Percentiles rank a stretch among this genome's conserved stretches.
These are phyloP conservation scores for Pterophyllum scalare DNA, from an alignment of 2,113 vertebrate species.

Conservation along the genomic window DNA sequence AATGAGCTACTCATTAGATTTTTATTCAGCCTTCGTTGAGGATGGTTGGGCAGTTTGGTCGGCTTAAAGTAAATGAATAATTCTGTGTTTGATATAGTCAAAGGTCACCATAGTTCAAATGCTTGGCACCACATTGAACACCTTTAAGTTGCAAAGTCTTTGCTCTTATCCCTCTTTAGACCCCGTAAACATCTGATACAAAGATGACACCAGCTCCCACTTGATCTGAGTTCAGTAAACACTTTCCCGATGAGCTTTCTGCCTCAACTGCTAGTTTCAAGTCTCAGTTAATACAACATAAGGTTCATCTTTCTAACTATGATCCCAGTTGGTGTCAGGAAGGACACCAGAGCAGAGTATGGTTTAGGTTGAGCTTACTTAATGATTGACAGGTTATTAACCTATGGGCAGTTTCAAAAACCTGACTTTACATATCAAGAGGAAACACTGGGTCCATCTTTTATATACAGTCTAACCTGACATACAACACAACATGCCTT, in stretches of 20 bases:
- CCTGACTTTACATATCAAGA: no score
- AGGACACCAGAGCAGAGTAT: no score
- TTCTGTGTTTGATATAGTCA: no score
- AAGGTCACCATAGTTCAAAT: background rate
- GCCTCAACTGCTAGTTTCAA: background rate
- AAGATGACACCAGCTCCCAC: no score
- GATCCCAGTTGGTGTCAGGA: background rate
- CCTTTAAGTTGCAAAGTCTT: background rate
- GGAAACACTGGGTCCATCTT: no score
- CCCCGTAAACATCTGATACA: background rate
- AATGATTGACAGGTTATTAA: no score
- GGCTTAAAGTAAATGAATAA: background rate
- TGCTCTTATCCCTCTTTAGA: background rate
- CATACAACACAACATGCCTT: rapidly evolving
- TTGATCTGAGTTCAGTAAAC: no score
- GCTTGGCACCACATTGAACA: background rate
- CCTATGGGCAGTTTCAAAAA: no score
- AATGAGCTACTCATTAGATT: rapidly evolving
- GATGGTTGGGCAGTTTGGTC: background rate
- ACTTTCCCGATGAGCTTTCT: no score
- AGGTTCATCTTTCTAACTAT: background rate
- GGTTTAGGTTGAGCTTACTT: no score
- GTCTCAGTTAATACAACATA: background rate
- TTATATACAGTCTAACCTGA: background rate
- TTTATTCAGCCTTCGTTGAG: background rate